These are phyloP conservation scores for Carcina quercana DNA, from an alignment of 2,888 invertebrate genomes.

Conservation along the genomic window DNA sequence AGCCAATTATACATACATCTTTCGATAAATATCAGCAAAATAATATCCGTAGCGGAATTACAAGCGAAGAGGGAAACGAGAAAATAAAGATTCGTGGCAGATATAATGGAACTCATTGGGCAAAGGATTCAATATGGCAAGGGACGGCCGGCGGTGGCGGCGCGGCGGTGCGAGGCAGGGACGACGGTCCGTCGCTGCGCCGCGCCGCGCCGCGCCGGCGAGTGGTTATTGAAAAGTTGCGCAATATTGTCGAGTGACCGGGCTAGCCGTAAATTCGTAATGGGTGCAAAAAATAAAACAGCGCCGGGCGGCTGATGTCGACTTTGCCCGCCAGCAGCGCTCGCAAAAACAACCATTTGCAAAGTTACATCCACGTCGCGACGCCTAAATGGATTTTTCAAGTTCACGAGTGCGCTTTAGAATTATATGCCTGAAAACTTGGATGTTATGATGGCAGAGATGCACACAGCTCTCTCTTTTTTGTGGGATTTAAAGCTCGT, in stretches of 20 bases:
- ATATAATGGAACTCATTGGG: slow-evolving; percentile 43
- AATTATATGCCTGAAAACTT: background rate
- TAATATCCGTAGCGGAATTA: slow-evolving; percentile 13
- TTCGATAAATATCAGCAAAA: slow-evolving; percentile 9
- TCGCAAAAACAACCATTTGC: slow-evolving; percentile 58
- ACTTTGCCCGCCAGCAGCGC: slow-evolving; percentile 34
- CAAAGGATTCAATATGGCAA: slow-evolving; percentile 64
- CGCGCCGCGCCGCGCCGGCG: slow-evolving; percentile 25
- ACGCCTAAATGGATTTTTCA: slow-evolving; percentile 56
- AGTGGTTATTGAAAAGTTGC: slow-evolving; percentile 73
- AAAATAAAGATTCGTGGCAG: slow-evolving; percentile 19
- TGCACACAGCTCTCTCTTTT: too few relatives aligned
- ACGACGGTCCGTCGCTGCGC: slow-evolving; percentile 21
- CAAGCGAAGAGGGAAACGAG: slow-evolving; percentile 18
- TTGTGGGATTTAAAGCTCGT: background rate
- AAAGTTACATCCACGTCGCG: slow-evolving; percentile 44
- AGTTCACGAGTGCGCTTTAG: slow-evolving; percentile 28
- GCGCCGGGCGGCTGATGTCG: slow-evolving; percentile 28
- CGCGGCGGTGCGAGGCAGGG: slow-evolving; percentile 31
- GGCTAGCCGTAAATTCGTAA: slow-evolving; percentile 69
- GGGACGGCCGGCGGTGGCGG: slow-evolving; percentile 29
- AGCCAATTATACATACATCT: slow-evolving; percentile 15
- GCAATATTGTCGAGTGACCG: slow-evolving; percentile 71
- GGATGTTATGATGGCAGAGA: background rate
- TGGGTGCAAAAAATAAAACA: slow-evolving; percentile 69